Percentiles rank a stretch among this genome's conserved stretches.
phyloP scores from a whole-genome alignment of 2,113 vertebrate species.

The Neodon shergylaensis region DNA sequence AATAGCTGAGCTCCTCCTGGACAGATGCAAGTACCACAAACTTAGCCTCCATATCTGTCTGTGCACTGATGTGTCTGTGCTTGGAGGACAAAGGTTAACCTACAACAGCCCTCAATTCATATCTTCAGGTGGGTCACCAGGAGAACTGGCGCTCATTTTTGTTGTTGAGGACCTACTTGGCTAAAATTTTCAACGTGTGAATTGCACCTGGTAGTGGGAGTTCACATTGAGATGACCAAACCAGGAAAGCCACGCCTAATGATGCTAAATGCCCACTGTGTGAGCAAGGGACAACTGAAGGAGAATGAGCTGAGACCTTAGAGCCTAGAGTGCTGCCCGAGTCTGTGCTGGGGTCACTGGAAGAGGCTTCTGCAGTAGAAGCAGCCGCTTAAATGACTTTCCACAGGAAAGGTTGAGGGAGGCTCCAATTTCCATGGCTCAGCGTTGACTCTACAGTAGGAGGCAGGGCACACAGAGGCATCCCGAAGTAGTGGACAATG shows the following conservation, averaged over 20 bases:
- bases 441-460: background rate
- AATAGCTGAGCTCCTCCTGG: background rate
- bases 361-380: background rate
- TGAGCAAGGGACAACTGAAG: background rate
- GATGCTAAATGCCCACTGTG: background rate
- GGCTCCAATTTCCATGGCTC: background rate
- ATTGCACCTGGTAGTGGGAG: too few species aligned
- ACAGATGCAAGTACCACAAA: background rate
- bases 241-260: too few species aligned
- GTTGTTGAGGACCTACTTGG: background rate
- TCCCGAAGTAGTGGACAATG: background rate
- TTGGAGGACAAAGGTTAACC: background rate
- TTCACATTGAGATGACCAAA: background rate
- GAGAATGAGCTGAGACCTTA: background rate
- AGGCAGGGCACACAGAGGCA: accelerated
- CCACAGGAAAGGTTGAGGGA: background rate
- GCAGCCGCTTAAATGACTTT: background rate
- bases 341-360: background rate
- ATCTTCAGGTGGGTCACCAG: background rate
- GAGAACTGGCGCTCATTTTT: background rate
- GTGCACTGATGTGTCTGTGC: background rate
- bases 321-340: too few species aligned
- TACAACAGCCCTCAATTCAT: background rate
- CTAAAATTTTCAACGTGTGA: background rate
- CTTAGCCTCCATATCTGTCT: background rate